Base-by-base conservation (phyloP, 2,888 invertebrate genomes). In the Candidula unifasciata region DNA sequence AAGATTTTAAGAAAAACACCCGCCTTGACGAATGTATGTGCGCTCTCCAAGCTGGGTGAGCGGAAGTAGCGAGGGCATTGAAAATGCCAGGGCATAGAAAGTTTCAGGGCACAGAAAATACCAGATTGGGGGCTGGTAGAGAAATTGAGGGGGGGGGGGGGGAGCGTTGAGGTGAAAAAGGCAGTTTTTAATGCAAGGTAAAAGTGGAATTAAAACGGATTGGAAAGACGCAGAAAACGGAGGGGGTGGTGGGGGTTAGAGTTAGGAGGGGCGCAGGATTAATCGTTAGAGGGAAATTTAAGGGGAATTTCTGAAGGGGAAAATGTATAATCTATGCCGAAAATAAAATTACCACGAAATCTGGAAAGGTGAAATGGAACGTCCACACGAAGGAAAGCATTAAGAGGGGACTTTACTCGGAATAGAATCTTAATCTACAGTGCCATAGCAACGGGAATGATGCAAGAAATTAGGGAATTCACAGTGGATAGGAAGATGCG, bases 291-390 rank as follows among this genome's bases (percentile, higher is more conserved):
- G 69, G 10, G 69, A 10, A 35, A 69, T 18, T 33, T 30, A 69
- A 35, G 35, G 69, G 35, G 69, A 35, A 69, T 18, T 18, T 30
- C 18, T 18, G 27, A 27, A 27, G 27, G 69, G 27, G 27, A 44
- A 44, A 44, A 44, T 44, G 6, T 44, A 44, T 44, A 66, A 27
- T 30, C 66, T 30, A 66, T n/a, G 66, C 66, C 30, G 66, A 66
- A n/a, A n/a, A 66, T 30, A 66, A n/a, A 66, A 66, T 66, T 30
- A 66, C 30, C 66, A 66, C 66, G 30, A 8, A 66, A 66, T 66
- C 30, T 30, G 66, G 66, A 66, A n/a, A 66, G n/a, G 30, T n/a
- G 66, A 30, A n/a, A 66, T 30, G 66, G n/a, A 66, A 66, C 30
- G n/a, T 66, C 30, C 30, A 44, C 44, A 13, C 44, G 44, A 44